Base-by-base conservation (phyloP, 2,888 invertebrate species). In the Eulithis prunata region DNA sequence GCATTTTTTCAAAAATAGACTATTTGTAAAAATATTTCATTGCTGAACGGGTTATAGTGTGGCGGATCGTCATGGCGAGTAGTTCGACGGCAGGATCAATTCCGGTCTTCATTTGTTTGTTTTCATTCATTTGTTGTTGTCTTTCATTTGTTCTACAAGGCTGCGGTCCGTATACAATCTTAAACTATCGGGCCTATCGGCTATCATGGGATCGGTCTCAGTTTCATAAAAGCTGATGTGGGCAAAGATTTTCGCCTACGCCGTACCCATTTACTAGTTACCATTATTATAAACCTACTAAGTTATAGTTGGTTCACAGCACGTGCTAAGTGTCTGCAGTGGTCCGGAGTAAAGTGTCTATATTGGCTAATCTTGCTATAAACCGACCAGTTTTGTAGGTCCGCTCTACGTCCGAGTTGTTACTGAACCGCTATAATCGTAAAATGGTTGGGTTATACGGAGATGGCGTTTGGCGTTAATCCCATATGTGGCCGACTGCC, bases 361-460 rank as follows among this genome's bases (percentile, higher is more conserved):
- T 69, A 69, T 61, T 57, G 63, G 66, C 75, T 78, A 80, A 80
- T 82, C 83, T 79, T 69, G 77, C 78, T 76, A 80, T 81, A 79
- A 80, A 82, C 75, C 79, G 72, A 71, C 74, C 71, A 73, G 77
- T 75, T 69, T 68, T 75, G 75, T 72, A 71, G 72, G 72, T 72
- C 69, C 59, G 62, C 64, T 71, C 57, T 57, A 69, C 61, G 54
- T 73, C 76, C 76, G 75, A 76, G 75, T 77, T 77, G 81, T 82
- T 80, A 85, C 81, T 83, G 84, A 82, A 79, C 75, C 75, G 80
- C 78, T 78, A 86, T 87, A 85, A 86, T 77, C 84, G 79, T 87
- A 86, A 87, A 87, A 78, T 83, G 83, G 78, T 69, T 76, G 82
- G 79, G 77, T 81, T 68, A 58, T 71, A 74, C 74, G 73, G 53